Percentiles rank a stretch among this genome's conserved stretches.
Evolutionary conservation across 2,113 vertebrate species (phyloP).

Genomic region (Bagarius yarrelli): DNA sequence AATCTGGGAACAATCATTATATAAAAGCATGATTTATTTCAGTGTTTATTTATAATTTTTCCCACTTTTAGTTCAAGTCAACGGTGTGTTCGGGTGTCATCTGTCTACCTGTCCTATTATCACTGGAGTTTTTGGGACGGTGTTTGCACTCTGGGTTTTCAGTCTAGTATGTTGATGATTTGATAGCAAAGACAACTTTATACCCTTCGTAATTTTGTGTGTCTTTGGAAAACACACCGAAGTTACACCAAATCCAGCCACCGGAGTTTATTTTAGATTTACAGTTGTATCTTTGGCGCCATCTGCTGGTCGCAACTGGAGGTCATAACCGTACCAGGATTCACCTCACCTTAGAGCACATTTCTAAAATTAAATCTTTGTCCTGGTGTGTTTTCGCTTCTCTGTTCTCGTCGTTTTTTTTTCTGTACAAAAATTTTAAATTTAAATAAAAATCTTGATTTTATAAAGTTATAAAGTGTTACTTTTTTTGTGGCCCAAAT

Average conservation of each 20-base stretch:
- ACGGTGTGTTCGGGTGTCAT: background rate
- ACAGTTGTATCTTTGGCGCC: constrained; percentile 4
- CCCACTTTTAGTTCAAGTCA: background rate
- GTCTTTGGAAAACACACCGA: constrained; percentile 17
- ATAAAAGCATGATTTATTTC: background rate
- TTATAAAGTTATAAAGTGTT: constrained; percentile 1
- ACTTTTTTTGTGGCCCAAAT: background rate
- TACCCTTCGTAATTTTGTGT: constrained; percentile 22
- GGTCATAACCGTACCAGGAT: background rate
- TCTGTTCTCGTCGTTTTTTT: background rate
- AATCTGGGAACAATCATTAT: background rate
- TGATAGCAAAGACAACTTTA: background rate
- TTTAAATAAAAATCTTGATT: constrained; percentile 39
- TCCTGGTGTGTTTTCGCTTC: background rate
- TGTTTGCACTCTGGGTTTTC: constrained; percentile 26
- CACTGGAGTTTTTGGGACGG: background rate
- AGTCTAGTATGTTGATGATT: background rate
- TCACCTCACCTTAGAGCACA: constrained; percentile 4
- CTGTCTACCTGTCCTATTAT: background rate
- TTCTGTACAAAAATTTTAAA: constrained; percentile 37
- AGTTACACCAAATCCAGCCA: background rate
- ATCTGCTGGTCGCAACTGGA: constrained; percentile 36
- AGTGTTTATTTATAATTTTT: background rate
- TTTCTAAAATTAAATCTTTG: constrained; percentile 9
- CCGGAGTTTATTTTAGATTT: constrained; percentile 18